Percentiles rank a stretch among this genome's conserved stretches.
Conservation (phyloP, 2,113 vertebrate species). For the Chauna torquata region DNA sequence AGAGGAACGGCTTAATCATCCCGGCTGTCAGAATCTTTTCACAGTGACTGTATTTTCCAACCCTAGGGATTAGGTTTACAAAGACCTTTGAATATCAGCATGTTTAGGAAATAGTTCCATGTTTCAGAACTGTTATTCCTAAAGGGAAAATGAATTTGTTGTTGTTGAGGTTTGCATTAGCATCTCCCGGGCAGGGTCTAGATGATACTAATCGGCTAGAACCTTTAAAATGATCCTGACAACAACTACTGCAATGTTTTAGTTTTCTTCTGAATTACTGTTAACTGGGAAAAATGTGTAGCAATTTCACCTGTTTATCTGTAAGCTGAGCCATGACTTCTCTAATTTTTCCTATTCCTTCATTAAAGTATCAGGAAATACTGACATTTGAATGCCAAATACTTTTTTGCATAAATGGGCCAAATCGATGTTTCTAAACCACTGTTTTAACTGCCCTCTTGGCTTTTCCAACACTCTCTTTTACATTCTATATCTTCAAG, state of each 20-base stretch:
- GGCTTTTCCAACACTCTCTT: background rate
- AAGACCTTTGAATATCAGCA: background rate
- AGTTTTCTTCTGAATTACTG: background rate
- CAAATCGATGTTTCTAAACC: background rate
- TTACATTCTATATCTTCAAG: background rate
- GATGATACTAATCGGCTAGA: background rate
- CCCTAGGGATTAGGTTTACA: background rate
- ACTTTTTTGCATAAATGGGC: background rate
- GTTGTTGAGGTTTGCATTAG: background rate
- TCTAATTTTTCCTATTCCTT: background rate
- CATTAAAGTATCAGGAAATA: background rate
- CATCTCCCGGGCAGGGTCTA: background rate
- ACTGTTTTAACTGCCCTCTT: background rate
- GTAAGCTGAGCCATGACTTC: background rate
- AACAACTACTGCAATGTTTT: background rate
- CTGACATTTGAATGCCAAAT: background rate
- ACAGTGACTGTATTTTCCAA: background rate
- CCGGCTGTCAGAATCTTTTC: background rate
- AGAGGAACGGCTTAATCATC: background rate
- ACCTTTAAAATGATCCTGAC: background rate
- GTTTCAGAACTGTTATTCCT: background rate
- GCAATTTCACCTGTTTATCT: background rate
- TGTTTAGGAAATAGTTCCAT: background rate
- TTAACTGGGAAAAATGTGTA: background rate
- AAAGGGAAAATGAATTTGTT: background rate